Evolutionary conservation across 2,888 invertebrate species (phyloP).

Genomic region (Morpho achilles): DNA sequence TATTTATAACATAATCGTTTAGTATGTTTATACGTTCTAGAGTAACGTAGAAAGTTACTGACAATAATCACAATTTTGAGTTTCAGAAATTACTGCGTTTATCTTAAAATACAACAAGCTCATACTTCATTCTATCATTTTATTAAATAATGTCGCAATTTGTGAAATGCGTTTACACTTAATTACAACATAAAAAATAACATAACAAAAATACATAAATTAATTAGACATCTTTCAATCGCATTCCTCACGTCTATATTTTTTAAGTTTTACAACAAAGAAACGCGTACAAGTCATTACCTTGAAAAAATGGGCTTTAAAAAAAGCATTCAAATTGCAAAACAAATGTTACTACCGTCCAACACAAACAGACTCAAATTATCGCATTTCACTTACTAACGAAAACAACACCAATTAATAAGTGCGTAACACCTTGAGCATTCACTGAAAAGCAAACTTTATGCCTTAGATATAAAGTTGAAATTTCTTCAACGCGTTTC

Average conservation of each 20-base stretch:
- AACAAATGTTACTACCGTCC: slow-evolving; percentile 24
- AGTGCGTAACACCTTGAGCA: slow-evolving; percentile 52
- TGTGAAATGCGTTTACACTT: too few relatives aligned
- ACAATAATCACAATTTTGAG: too few relatives aligned
- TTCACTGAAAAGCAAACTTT: slow-evolving; percentile 31
- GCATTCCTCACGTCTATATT: background rate
- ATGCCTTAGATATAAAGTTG: slow-evolving; percentile 29
- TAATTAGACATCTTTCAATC: too few relatives aligned
- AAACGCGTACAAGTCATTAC: slow-evolving; percentile 14
- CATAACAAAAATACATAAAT: too few relatives aligned
- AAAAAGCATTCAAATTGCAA: slow-evolving; percentile 21
- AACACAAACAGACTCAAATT: slow-evolving; percentile 38
- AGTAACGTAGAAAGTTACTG: too few relatives aligned
- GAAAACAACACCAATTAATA: slow-evolving; percentile 67
- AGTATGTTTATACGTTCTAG: too few relatives aligned
- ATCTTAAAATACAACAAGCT: too few relatives aligned
- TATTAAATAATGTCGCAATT: too few relatives aligned
- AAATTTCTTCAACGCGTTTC: slow-evolving; percentile 28
- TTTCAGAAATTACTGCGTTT: too few relatives aligned
- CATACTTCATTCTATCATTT: too few relatives aligned
- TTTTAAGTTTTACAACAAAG: background rate
- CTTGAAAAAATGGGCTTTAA: slow-evolving; percentile 17
- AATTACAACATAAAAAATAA: too few relatives aligned
- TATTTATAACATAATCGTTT: too few relatives aligned
- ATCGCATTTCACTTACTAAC: slow-evolving; percentile 50